Evolutionary conservation across 2,113 vertebrate genomes (phyloP).

Genomic region (Mohoua ochrocephala): DNA sequence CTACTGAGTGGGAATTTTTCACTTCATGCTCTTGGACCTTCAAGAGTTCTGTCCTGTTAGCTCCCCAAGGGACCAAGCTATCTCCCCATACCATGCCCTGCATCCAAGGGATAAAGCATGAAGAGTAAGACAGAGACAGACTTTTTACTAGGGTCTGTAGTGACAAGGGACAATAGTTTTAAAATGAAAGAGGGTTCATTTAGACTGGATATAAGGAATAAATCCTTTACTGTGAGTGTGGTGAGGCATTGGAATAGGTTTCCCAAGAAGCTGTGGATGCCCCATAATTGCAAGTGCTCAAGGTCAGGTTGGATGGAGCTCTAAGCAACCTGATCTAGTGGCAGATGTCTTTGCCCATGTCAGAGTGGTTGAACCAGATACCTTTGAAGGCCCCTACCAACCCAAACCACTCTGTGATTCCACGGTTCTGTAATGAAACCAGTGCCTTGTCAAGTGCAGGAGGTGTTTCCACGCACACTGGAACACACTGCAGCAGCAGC

Average conservation of each 20-base stretch:
- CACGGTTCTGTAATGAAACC: neutral
- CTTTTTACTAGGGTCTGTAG: neutral
- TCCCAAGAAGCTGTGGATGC: neutral
- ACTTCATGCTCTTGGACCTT: neutral
- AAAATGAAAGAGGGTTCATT: neutral
- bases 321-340: neutral
- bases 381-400: neutral
- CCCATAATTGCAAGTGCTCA: neutral
- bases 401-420: neutral
- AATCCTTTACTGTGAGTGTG: neutral
- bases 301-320: neutral
- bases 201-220: neutral
- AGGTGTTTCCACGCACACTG: neutral
- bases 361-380: neutral
- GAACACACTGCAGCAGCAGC: neutral
- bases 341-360: neutral
- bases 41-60: neutral
- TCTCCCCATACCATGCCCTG: neutral
- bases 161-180: neutral
- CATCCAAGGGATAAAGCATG: neutral
- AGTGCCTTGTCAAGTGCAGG: accelerated
- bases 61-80: neutral
- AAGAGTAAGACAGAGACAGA: neutral
- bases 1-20: neutral
- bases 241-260: neutral